A percentile compares a stretch with the other conserved stretches of the same genome.
phyloP scores from a whole-genome alignment of 2,888 invertebrate species.

The Drosophila lutescens region DNA sequence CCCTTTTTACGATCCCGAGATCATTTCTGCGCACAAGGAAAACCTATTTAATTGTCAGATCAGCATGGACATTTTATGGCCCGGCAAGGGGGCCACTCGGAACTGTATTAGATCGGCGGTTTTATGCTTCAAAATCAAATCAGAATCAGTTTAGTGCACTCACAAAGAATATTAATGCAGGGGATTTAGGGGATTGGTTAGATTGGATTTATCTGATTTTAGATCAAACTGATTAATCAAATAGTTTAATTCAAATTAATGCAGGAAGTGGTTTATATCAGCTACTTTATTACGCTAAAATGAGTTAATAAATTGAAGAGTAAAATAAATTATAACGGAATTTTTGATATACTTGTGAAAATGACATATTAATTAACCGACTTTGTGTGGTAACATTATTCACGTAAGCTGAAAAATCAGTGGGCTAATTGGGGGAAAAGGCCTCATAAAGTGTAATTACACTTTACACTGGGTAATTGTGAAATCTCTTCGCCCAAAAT shows the following conservation, averaged over 20 bases:
- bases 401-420: conserved; percentile 4
- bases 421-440: conserved; percentile 59
- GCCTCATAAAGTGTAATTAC: conserved; percentile 71
- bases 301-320: no score
- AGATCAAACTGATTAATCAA: no score
- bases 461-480: conserved; percentile 51
- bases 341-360: background rate
- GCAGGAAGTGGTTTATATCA: no score
- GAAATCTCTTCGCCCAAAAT: conserved; percentile 42
- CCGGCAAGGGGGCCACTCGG: background rate
- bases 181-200: no score
- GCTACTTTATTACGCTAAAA: no score
- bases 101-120: background rate
- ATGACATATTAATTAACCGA: conserved; percentile 36
- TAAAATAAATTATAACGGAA: no score
- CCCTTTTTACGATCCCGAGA: conserved; percentile 22
- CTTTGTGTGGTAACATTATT: conserved; percentile 22
- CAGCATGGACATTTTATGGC: conserved; percentile 18
- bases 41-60: conserved; percentile 18
- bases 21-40: conserved; percentile 9
- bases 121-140: background rate
- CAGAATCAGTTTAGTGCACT: background rate
- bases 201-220: no score
- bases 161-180: no score
- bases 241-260: no score